Percentiles rank a stretch among this genome's conserved stretches.
Evolutionary conservation across 2,888 invertebrate species (phyloP).

Genomic region (Pseudococcus viburni): DNA sequence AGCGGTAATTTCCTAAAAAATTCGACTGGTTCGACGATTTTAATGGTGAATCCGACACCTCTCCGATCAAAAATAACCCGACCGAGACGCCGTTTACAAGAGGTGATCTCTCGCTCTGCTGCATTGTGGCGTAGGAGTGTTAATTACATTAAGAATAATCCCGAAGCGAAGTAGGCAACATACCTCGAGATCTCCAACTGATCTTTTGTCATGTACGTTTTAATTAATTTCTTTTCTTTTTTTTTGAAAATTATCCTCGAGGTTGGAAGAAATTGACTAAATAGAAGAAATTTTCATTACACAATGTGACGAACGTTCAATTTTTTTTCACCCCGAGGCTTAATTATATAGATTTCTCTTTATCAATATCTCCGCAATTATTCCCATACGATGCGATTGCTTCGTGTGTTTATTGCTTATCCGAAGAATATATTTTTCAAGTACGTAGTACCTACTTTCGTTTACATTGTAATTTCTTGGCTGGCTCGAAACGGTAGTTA

Average conservation of each 20-base stretch:
- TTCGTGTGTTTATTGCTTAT: neutral
- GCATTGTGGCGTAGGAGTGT: conserved; percentile 5
- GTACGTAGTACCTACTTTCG: neutral
- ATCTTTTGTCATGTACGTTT: conserved; percentile 2
- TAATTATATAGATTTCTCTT: conserved; percentile 1
- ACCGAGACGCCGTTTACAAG: neutral
- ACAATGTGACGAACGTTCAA: neutral
- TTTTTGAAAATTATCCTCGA: neutral
- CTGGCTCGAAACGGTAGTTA: neutral
- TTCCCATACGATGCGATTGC: neutral
- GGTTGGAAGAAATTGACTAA: neutral
- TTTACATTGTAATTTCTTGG: conserved; percentile 23
- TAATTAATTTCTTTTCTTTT: conserved; percentile 3
- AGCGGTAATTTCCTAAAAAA: conserved; percentile 24
- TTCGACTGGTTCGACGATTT: conserved; percentile 18
- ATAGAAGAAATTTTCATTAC: conserved; percentile 24
- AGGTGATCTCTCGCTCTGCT: neutral
- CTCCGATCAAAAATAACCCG: too few species aligned
- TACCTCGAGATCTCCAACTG: neutral
- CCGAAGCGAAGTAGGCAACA: neutral
- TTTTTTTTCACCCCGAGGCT: neutral
- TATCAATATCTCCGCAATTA: neutral
- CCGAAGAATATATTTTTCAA: conserved; percentile 8
- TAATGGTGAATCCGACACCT: conserved; percentile 8
- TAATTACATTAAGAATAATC: conserved; percentile 7